Evolutionary conservation across 2,797 vertebrate species (phyloP).

Genomic region (Sylvilagus floridanus): DNA sequence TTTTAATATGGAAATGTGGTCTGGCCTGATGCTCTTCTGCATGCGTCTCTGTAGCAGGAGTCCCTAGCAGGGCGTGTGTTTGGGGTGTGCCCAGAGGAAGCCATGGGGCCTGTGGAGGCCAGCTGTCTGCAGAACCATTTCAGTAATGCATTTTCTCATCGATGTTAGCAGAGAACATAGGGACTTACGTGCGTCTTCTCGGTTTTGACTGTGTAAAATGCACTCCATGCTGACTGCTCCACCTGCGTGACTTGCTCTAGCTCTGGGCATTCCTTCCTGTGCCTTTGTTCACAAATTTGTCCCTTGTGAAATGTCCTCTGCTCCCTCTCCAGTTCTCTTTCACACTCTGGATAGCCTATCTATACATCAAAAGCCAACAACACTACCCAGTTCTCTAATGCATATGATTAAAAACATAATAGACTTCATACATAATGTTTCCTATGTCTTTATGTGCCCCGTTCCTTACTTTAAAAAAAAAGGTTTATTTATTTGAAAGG

Average conservation of each 20-base stretch:
- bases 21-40: not conserved
- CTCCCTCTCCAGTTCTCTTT: not conserved
- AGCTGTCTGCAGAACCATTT: not conserved
- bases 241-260: no score
- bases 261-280: not conserved
- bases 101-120: not conserved
- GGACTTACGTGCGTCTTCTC: not conserved
- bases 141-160: not conserved
- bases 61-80: not conserved
- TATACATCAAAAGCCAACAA: not conserved
- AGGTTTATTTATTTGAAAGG: no score
- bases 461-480: not conserved
- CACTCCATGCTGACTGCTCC: not conserved
- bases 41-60: not conserved
- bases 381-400: not conserved
- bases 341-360: not conserved
- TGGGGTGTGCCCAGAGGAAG: not conserved
- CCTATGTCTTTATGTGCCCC: not conserved
- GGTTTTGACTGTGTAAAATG: not conserved
- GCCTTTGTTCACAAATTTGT: not conserved
- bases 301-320: not conserved
- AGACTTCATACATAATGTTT: not conserved
- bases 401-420: not conserved
- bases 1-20: not conserved
- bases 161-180: not conserved